A percentile compares a stretch with the other conserved stretches of the same genome.
phyloP scores from a whole-genome alignment of 2,888 invertebrate species.

The Microctonus brassicae region DNA sequence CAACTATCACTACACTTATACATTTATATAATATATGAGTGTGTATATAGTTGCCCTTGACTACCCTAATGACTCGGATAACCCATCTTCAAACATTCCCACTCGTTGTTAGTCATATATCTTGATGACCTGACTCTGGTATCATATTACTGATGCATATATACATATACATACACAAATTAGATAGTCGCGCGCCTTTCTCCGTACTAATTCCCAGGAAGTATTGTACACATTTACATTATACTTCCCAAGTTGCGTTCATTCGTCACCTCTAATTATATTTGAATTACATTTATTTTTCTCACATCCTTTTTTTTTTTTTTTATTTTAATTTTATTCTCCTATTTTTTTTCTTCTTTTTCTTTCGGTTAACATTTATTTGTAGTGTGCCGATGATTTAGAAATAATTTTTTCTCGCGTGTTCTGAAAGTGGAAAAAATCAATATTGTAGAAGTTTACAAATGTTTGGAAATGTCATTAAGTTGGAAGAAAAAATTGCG shows the following conservation, averaged over 20 bases:
- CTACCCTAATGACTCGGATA: slow-evolving; percentile 13
- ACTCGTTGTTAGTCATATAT: not conserved
- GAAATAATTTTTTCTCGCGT: not conserved
- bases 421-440: not conserved
- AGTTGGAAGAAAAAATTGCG: slow-evolving; percentile 25
- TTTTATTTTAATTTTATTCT: not conserved
- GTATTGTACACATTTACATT: not conserved
- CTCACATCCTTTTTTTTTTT: not conserved
- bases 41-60: not conserved
- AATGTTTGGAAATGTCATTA: not conserved
- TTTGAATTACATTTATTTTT: not conserved
- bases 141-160: slow-evolving; percentile 5
- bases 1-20: not conserved
- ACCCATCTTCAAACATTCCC: slow-evolving; percentile 1
- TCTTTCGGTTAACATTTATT: too few relatives aligned
- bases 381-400: not conserved
- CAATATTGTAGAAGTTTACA: not conserved
- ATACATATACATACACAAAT: not conserved
- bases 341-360: too few relatives aligned
- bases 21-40: not conserved
- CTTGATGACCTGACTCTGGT: not conserved
- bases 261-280: not conserved
- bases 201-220: not conserved
- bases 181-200: not conserved
- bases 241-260: not conserved